Percentiles rank a stretch among this genome's conserved stretches.
Evolutionary conservation across 2,113 vertebrate species (phyloP).

Genomic region (Neolamprologus cancellatus): DNA sequence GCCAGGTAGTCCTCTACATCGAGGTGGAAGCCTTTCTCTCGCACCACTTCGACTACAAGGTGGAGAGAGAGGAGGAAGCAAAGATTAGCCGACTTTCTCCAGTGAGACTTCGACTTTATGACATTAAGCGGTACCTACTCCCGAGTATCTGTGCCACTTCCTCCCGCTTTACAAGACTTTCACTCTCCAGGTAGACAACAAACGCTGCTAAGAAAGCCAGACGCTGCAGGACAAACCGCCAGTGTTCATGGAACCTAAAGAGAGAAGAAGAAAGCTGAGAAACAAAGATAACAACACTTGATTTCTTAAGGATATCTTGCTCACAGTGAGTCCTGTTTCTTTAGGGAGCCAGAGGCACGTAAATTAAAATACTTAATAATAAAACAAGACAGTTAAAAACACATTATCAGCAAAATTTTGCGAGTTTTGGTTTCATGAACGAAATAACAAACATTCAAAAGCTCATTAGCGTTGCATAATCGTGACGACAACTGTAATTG

Average conservation of each 20-base stretch:
- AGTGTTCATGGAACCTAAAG: constrained; percentile 92
- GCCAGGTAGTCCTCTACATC: constrained; percentile 97
- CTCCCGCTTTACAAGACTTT: constrained; percentile 87
- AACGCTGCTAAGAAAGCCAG: constrained; percentile 89
- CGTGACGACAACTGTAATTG: not conserved
- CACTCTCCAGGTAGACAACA: constrained; percentile 90
- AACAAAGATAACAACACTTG: not conserved
- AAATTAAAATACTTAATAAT: not conserved
- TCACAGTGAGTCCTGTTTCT: not conserved
- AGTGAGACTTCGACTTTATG: not conserved
- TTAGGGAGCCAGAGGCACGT: not conserved
- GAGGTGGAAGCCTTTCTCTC: constrained; percentile 94
- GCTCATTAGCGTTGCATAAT: fast-evolving
- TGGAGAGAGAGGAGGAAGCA: not conserved
- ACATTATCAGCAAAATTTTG: not conserved
- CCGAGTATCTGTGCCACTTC: constrained; percentile 88
- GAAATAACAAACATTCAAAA: not conserved
- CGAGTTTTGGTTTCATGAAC: not conserved
- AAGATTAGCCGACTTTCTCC: not conserved
- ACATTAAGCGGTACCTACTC: constrained; percentile 74
- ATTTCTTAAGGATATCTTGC: not conserved
- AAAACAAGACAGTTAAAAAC: not conserved
- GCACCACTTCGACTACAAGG: constrained; percentile 82
- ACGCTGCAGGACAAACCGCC: constrained; percentile 94
- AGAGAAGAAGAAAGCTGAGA: not conserved